A percentile compares a stretch with the other conserved stretches of the same genome.
Conservation (phyloP, 1,140 invertebrate genomes). For the Procambarus virginalis region DNA sequence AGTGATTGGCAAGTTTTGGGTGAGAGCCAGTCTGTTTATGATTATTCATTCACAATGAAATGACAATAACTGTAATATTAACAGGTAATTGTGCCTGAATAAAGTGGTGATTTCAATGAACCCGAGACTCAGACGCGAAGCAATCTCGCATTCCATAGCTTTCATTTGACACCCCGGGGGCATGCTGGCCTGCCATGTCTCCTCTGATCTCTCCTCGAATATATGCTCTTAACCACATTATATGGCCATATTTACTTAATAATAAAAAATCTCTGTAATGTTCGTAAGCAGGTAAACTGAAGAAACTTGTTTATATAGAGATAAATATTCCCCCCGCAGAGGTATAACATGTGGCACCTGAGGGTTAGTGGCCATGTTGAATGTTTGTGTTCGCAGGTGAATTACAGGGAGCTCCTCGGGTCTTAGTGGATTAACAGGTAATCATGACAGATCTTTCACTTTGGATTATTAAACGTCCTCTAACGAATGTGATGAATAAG, state of each 20-base stretch:
- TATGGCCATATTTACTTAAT: no score
- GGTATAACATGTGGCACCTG: neutral
- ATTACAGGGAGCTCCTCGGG: constrained; percentile 1
- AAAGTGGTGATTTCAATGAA: neutral
- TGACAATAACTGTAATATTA: neutral
- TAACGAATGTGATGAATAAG: neutral
- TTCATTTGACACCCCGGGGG: constrained; percentile 26
- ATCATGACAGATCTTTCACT: neutral
- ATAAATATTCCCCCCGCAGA: neutral
- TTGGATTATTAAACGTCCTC: neutral
- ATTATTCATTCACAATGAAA: neutral
- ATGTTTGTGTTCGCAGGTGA: constrained; percentile 40
- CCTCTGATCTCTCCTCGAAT: neutral
- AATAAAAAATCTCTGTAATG: no score
- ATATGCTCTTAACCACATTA: neutral
- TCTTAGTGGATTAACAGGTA: constrained; percentile 17
- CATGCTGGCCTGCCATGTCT: neutral
- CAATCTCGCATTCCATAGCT: constrained; percentile 42
- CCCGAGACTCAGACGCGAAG: neutral
- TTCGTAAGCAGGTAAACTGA: neutral
- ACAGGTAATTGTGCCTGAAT: neutral
- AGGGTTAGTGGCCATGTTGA: constrained; percentile 30
- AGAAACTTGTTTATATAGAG: neutral
- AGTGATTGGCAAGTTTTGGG: neutral
- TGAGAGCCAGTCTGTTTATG: neutral